Conservation (phyloP, 2,113 vertebrate genomes). For the Accipiter cooperii region DNA sequence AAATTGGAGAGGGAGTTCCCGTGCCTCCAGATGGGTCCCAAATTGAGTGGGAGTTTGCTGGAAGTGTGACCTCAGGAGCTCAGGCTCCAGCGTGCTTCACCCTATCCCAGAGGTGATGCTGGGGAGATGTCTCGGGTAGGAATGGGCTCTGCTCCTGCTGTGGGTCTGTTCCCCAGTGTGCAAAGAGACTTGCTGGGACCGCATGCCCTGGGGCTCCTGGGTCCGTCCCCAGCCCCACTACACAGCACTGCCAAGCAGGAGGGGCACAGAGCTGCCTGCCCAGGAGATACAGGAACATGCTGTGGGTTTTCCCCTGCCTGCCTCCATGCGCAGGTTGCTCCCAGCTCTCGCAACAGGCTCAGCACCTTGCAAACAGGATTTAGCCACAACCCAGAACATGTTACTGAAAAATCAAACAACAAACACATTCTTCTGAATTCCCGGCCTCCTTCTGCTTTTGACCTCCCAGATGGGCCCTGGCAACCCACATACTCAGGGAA, state of each 20-base stretch:
- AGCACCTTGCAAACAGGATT: neutral
- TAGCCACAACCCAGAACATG: neutral
- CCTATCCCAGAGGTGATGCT: neutral
- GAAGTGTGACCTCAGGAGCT: neutral
- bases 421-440: neutral
- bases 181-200: neutral
- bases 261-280: neutral
- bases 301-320: neutral
- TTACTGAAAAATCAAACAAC: neutral
- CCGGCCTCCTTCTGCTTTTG: neutral
- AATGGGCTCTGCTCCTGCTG: neutral
- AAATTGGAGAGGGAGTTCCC: neutral
- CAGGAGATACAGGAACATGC: neutral
- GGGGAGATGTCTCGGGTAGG: neutral
- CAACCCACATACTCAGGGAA: accelerated
- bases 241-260: accelerated
- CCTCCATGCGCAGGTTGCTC: accelerated
- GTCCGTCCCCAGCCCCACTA: neutral
- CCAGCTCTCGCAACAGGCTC: neutral
- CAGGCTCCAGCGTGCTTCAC: neutral
- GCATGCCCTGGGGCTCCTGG: neutral
- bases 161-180: neutral
- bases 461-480: neutral
- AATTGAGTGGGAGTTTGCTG: neutral
- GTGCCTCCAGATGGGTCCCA: neutral